phyloP scores from a whole-genome alignment of 2,113 vertebrate genomes.

The Alosa alosa region DNA sequence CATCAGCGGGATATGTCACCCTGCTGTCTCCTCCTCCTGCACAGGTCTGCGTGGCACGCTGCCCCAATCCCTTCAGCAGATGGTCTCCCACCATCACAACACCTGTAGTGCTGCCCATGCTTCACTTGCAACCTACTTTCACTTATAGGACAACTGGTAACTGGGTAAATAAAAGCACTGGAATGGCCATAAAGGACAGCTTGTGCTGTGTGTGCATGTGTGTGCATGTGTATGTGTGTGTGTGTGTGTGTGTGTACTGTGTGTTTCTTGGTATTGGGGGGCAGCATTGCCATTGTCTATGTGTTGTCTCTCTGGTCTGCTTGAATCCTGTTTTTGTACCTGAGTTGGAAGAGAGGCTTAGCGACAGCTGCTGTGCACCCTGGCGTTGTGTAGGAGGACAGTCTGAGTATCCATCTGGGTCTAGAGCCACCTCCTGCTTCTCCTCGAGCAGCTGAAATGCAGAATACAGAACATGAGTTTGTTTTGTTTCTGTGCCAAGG shows the following conservation, averaged over 20 bases:
- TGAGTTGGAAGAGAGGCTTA: neutral
- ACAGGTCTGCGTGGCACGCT: neutral
- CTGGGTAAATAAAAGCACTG: neutral
- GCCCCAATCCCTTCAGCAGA: conserved; percentile 1
- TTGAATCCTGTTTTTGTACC: neutral
- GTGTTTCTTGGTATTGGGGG: neutral
- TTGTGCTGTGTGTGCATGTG: neutral
- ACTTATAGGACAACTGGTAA: neutral
- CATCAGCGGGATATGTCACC: neutral
- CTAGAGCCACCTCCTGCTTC: neutral
- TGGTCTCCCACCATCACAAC: neutral
- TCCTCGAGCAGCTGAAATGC: neutral
- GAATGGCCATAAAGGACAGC: conserved; percentile 5
- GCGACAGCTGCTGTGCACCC: neutral
- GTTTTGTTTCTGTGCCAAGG: neutral
- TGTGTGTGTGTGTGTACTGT: too few species aligned
- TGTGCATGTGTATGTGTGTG: too few species aligned
- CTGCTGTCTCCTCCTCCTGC: neutral
- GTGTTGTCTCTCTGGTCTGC: neutral
- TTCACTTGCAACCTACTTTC: neutral
- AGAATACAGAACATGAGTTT: neutral
- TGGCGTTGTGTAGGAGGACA: neutral
- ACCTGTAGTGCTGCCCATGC: neutral
- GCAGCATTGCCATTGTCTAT: neutral
- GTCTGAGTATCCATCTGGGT: neutral